phyloP scores from a whole-genome alignment of 2,797 vertebrate species.

The Acomys russatus region DNA sequence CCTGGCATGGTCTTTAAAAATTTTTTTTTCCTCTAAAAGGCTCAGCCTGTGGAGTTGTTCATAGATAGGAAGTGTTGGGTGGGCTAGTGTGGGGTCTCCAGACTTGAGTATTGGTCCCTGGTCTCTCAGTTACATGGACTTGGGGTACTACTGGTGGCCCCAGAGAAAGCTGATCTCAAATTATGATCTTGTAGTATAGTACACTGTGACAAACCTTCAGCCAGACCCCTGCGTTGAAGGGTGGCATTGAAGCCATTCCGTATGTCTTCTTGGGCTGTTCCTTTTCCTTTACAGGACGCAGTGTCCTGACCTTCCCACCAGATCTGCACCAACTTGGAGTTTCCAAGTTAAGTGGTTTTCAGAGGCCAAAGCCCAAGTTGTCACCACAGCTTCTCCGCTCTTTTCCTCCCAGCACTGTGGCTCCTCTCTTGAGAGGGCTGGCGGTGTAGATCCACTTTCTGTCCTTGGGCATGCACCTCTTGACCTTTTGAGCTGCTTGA shows the following conservation, averaged over 20 bases:
- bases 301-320: not conserved
- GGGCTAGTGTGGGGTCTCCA: too few species aligned
- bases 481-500: not conserved
- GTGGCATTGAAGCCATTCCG: fast-evolving
- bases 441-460: not conserved
- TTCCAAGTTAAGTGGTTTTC: not conserved
- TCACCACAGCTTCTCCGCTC: not conserved
- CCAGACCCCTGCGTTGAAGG: not conserved
- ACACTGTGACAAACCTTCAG: not conserved
- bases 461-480: not conserved
- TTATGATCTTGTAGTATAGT: not conserved
- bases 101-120: not conserved
- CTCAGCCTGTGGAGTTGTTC: not conserved
- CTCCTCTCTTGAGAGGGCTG: not conserved
- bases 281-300: not conserved
- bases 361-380: not conserved
- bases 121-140: not conserved
- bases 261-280: fast-evolving
- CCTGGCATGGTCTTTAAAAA: too few species aligned
- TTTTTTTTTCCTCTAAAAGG: not conserved
- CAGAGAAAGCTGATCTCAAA: not conserved
- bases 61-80: not conserved
- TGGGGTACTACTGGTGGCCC: not conserved
- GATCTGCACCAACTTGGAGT: not conserved
- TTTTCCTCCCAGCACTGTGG: fast-evolving